Percentiles rank a stretch among this genome's conserved stretches.
Conservation (phyloP, 2,797 vertebrate species). For the Mionectes olivaceus region DNA sequence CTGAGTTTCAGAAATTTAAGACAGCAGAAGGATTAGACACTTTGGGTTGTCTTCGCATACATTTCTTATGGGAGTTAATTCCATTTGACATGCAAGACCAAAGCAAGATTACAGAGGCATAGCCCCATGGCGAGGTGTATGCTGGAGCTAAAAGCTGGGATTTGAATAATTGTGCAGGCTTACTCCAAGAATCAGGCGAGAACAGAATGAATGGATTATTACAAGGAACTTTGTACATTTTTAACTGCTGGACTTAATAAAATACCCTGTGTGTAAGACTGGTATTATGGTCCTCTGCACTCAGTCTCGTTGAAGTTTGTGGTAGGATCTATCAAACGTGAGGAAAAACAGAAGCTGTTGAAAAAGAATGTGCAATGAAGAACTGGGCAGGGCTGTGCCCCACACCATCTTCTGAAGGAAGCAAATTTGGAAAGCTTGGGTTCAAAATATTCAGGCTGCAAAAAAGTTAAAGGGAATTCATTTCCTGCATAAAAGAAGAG, state of each 20-base stretch:
- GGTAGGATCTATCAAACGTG: conserved; percentile 81
- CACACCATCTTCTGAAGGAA: conserved; percentile 68
- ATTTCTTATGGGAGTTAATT: conserved; percentile 99
- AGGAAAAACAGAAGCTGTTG: conserved; percentile 75
- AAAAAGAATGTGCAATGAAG: conserved; percentile 79
- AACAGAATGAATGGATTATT: conserved; percentile 99
- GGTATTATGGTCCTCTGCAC: conserved; percentile 82
- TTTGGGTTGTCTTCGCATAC: conserved; percentile 97
- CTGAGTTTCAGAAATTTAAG: conserved; percentile 98
- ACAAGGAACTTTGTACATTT: conserved; percentile 88
- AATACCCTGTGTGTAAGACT: conserved; percentile 81
- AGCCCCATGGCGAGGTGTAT: conserved; percentile 97
- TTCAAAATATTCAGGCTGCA: conserved; percentile 85
- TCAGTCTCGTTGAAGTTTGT: conserved; percentile 82
- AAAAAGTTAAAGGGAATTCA: conserved; percentile 46
- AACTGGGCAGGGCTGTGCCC: conserved; percentile 71
- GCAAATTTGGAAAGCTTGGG: conserved; percentile 69
- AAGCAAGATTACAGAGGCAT: conserved; percentile 97
- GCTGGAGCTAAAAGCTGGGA: conserved; percentile 98
- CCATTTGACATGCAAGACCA: conserved; percentile 99
- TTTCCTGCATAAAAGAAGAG: conserved; percentile 52
- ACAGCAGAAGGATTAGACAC: conserved; percentile 95
- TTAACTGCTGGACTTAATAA: conserved; percentile 87
- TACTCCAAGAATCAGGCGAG: conserved; percentile 95
- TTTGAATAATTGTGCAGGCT: conserved; percentile 99